These are phyloP conservation scores for Hymenochirus boettgeri DNA, from an alignment of 2,113 vertebrate genomes.

Conservation along the genomic window DNA sequence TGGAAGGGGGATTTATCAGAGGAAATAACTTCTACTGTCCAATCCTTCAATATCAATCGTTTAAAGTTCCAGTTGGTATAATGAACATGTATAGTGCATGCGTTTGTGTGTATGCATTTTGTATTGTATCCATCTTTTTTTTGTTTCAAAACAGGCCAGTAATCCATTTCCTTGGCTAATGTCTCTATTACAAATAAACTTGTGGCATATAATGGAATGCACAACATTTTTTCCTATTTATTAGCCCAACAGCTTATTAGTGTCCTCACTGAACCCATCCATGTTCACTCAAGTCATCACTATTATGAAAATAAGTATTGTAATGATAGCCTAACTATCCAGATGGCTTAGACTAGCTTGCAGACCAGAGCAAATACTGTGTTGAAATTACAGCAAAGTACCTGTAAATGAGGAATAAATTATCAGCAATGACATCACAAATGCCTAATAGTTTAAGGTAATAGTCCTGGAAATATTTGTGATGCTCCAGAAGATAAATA, in stretches of 20 bases:
- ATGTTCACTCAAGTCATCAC: slow-evolving; percentile 34
- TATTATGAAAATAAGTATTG: slow-evolving; percentile 22
- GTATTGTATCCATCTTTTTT: neutral
- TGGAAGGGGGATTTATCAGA: no score
- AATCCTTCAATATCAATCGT: no score
- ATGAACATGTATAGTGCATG: no score
- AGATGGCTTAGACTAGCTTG: slow-evolving; percentile 25
- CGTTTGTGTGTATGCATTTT: neutral
- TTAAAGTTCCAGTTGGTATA: no score
- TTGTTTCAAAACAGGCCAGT: no score
- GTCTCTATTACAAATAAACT: neutral
- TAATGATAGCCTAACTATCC: slow-evolving; percentile 18
- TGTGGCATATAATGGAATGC: neutral
- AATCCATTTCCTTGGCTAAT: no score
- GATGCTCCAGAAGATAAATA: neutral
- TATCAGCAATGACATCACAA: neutral
- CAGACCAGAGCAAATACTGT: no score
- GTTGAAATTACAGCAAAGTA: no score
- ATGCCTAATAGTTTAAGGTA: neutral
- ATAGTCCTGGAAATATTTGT: neutral
- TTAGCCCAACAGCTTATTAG: slow-evolving; percentile 32
- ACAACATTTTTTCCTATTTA: neutral
- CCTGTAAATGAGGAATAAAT: slow-evolving; percentile 22
- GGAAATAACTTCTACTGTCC: no score
- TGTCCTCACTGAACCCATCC: slow-evolving; percentile 40